These are phyloP conservation scores for Eriosoma lanigerum DNA, from an alignment of 1,140 invertebrate species.

Conservation along the genomic window DNA sequence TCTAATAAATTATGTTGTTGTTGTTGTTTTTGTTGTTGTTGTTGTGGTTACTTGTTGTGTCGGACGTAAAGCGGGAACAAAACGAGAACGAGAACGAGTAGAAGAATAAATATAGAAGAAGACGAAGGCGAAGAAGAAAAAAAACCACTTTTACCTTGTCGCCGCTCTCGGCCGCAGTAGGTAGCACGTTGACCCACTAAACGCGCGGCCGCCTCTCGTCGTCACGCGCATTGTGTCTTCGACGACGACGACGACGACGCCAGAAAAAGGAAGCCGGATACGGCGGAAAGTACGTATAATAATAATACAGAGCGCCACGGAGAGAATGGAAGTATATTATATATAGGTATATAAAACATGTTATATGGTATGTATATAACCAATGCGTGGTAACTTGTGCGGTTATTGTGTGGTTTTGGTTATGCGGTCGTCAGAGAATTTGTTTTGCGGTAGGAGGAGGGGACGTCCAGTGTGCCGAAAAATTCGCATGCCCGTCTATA, in stretches of 20 bases:
- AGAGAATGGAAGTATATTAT: neutral
- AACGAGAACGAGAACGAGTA: slow-evolving; percentile 11
- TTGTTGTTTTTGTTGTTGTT: neutral
- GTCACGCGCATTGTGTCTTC: slow-evolving; percentile 21
- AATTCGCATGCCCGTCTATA: too few relatives aligned
- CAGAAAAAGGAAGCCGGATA: slow-evolving; percentile 22
- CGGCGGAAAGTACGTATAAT: neutral
- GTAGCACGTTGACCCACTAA: slow-evolving; percentile 47
- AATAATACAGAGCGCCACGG: neutral
- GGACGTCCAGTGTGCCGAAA: too few relatives aligned
- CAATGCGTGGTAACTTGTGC: neutral
- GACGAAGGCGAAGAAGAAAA: slow-evolving; percentile 21
- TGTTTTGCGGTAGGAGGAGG: too few relatives aligned
- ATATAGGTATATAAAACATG: too few relatives aligned
- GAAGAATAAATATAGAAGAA: too few relatives aligned
- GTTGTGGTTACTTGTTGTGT: neutral
- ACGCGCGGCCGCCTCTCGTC: slow-evolving; percentile 16
- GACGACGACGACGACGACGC: neutral
- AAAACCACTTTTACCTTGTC: slow-evolving; percentile 47
- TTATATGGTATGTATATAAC: neutral
- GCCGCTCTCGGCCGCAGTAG: neutral
- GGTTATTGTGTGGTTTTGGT: neutral
- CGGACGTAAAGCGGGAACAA: neutral
- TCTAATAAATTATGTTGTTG: too few relatives aligned
- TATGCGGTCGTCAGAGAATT: too few relatives aligned